Percentiles rank a stretch among this genome's conserved stretches.
phyloP scores from a whole-genome alignment of 2,797 vertebrate species.

The Urophycis tenuis region DNA sequence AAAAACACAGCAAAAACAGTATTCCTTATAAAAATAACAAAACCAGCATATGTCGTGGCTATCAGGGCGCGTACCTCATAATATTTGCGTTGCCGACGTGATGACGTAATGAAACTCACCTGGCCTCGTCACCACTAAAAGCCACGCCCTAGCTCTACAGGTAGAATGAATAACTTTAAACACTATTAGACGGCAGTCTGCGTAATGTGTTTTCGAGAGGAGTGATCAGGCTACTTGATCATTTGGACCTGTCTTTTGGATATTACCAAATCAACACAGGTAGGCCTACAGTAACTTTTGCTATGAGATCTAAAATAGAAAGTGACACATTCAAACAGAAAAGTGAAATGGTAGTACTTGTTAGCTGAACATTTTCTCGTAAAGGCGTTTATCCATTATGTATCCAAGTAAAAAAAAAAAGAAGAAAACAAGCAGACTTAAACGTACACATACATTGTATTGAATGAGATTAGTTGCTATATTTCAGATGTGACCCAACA shows the following conservation, averaged over 20 bases:
- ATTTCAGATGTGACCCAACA: neutral
- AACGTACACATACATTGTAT: neutral
- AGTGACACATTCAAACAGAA: neutral
- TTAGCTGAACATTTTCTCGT: neutral
- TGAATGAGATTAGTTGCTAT: neutral
- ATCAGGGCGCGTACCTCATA: slow-evolving; percentile 18
- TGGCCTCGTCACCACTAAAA: slow-evolving; percentile 12
- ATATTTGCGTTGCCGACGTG: slow-evolving; percentile 14
- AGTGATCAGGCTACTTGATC: neutral
- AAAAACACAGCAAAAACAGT: neutral
- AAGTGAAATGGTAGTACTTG: neutral
- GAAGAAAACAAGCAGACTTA: neutral
- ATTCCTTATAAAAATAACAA: neutral
- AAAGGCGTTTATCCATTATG: neutral
- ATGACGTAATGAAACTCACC: slow-evolving; percentile 59
- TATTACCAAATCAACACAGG: neutral
- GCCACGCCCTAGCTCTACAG: slow-evolving; percentile 36
- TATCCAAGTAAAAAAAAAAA: neutral
- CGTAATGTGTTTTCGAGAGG: neutral
- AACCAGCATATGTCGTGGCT: neutral
- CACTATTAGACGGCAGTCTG: neutral
- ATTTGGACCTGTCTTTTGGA: neutral
- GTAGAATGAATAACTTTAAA: slow-evolving; percentile 29
- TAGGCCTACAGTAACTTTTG: neutral
- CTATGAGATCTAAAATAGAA: neutral